Percentiles rank a stretch among this genome's conserved stretches.
Evolutionary conservation across 2,888 invertebrate genomes (phyloP).

Genomic region (Mythimna lalbum): DNA sequence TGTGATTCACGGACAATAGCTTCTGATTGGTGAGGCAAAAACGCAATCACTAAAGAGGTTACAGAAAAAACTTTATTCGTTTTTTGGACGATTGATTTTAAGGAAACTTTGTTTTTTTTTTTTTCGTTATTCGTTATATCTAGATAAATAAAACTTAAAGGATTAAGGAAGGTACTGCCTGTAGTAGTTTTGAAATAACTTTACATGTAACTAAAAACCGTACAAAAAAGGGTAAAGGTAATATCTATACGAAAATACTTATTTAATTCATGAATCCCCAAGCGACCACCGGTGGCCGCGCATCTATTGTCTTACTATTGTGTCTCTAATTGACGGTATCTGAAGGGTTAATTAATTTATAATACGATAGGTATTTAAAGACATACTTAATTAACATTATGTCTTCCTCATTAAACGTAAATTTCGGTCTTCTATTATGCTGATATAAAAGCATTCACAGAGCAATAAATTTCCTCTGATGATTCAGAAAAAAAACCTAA

Average conservation of each 20-base stretch:
- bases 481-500: slow-evolving; percentile 58
- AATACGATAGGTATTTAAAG: not conserved
- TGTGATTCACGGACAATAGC: slow-evolving; percentile 80
- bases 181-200: not conserved
- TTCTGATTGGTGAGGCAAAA: slow-evolving; percentile 83
- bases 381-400: not conserved
- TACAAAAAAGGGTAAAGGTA: not conserved
- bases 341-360: no score
- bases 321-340: no score
- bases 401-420: no score
- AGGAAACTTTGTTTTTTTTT: slow-evolving; percentile 39
- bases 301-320: no score
- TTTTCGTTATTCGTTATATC: slow-evolving; percentile 49
- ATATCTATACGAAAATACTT: not conserved
- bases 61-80: slow-evolving; percentile 49
- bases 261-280: no score
- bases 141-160: slow-evolving; percentile 37
- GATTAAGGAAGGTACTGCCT: slow-evolving; percentile 30
- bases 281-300: no score
- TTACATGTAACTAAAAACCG: not conserved
- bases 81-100: slow-evolving; percentile 51
- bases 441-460: not conserved
- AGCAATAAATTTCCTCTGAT: slow-evolving; percentile 16
- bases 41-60: slow-evolving; percentile 63
- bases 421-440: fast-evolving